A percentile compares a stretch with the other conserved stretches of the same genome.
phyloP scores from a whole-genome alignment of 2,888 invertebrate genomes.

The Aphodius sticticus region DNA sequence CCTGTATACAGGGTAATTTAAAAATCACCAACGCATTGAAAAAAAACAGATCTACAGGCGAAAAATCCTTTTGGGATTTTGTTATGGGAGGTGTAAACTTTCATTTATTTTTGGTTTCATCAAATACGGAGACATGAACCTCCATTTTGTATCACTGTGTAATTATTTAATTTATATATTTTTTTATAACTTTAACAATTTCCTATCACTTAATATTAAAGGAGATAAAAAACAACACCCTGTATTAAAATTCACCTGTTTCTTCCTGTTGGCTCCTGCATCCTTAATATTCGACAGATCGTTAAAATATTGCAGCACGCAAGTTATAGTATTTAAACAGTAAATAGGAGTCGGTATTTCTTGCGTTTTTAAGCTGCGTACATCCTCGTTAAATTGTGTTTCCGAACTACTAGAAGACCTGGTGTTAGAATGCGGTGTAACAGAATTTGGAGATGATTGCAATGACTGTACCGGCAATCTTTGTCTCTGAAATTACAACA shows the following conservation, averaged over 20 bases:
- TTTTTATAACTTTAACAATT: no score
- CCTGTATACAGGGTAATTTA: no score
- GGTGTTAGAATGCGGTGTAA: constrained; percentile 7
- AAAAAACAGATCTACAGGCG: no score
- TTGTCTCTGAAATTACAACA: neutral
- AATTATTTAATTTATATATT: no score
- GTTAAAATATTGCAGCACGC: constrained; percentile 53
- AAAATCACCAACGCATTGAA: no score
- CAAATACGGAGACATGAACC: no score
- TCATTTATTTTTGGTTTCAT: no score
- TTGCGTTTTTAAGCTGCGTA: constrained; percentile 54
- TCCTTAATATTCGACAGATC: constrained; percentile 48
- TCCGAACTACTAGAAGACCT: constrained; percentile 34
- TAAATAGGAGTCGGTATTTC: constrained; percentile 62
- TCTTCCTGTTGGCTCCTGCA: constrained; percentile 42
- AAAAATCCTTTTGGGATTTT: no score
- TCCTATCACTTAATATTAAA: no score
- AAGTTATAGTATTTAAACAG: constrained; percentile 58
- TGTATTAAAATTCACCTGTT: constrained; percentile 35
- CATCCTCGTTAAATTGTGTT: constrained; percentile 52
- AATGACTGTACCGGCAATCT: neutral
- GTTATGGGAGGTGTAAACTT: no score
- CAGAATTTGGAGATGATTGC: constrained; percentile 19
- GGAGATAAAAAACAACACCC: no score
- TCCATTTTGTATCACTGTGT: no score